Conservation (phyloP, 2,113 vertebrate genomes). For the Brachionichthys hirsutus region DNA sequence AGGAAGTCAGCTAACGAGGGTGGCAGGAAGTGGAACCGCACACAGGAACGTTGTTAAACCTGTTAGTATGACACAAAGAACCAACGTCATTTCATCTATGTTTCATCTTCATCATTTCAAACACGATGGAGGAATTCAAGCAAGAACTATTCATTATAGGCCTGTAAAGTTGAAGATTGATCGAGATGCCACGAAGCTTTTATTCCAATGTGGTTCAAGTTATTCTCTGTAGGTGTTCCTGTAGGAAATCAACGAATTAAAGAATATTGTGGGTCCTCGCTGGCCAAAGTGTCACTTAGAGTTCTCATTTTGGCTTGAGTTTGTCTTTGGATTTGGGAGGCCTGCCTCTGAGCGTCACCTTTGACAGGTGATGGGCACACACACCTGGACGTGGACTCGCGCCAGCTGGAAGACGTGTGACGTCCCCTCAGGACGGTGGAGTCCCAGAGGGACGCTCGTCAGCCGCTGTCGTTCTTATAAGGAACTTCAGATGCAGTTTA, state of each 20-base stretch:
- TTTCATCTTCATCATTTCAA: not conserved
- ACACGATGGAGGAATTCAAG: slow-evolving; percentile 6
- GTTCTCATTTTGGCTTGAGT: slow-evolving; percentile 42
- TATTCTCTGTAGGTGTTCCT: no score
- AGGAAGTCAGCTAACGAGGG: slow-evolving; percentile 55
- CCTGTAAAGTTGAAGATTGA: slow-evolving; percentile 11
- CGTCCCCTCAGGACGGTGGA: slow-evolving; percentile 57
- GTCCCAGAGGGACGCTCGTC: slow-evolving; percentile 44
- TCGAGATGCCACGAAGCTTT: not conserved
- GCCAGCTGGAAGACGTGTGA: slow-evolving; percentile 73
- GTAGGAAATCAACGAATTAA: no score
- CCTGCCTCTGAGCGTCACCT: slow-evolving; percentile 41
- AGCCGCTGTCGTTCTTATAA: slow-evolving; percentile 29
- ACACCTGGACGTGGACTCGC: slow-evolving; percentile 65
- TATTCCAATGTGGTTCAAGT: not conserved
- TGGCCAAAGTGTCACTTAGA: slow-evolving; percentile 25
- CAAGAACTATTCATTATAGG: not conserved
- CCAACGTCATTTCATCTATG: not conserved
- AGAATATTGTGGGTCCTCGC: not conserved
- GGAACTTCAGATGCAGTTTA: slow-evolving; percentile 27
- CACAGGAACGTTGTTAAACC: slow-evolving; percentile 43
- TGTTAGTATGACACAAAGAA: slow-evolving; percentile 10
- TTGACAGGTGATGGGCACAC: slow-evolving; percentile 69
- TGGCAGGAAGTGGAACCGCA: slow-evolving; percentile 35
- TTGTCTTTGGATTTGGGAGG: slow-evolving; percentile 56